phyloP scores from a whole-genome alignment of 2,888 invertebrate genomes.

The Troides aeacus region DNA sequence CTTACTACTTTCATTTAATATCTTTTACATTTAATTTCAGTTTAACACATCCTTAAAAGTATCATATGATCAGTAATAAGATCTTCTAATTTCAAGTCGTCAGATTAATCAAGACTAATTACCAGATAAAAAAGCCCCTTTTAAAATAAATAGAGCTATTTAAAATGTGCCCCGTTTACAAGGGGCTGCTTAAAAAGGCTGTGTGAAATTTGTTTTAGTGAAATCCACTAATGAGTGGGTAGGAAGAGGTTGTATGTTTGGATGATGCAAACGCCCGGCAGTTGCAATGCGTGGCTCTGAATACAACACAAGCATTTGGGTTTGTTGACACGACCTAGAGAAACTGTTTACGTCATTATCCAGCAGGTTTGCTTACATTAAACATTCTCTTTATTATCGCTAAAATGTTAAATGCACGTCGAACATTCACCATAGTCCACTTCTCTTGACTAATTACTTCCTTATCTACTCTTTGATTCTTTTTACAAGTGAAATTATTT shows the following conservation, averaged over 20 bases:
- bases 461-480: no score
- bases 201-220: constrained; percentile 18
- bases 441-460: neutral
- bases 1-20: neutral
- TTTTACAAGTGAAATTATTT: no score
- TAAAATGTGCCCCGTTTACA: constrained; percentile 18
- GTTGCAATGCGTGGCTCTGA: constrained; percentile 61
- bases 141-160: constrained; percentile 21
- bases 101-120: constrained; percentile 1
- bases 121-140: neutral
- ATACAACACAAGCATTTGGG: constrained; percentile 50
- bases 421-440: neutral
- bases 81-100: constrained; percentile 35
- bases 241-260: constrained; percentile 27
- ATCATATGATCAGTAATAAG: constrained; percentile 19
- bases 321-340: constrained; percentile 52
- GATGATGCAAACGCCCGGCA: constrained; percentile 53
- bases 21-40: neutral
- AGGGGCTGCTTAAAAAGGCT: constrained; percentile 9
- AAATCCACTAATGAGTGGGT: constrained; percentile 26
- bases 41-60: neutral
- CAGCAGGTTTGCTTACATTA: constrained; percentile 55
- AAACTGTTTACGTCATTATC: constrained; percentile 64
- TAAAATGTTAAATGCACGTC: constrained; percentile 15
- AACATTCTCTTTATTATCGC: constrained; percentile 65